Base-by-base conservation (phyloP, 2,797 vertebrate genomes). In the Typhlichthys eigenmanni region DNA sequence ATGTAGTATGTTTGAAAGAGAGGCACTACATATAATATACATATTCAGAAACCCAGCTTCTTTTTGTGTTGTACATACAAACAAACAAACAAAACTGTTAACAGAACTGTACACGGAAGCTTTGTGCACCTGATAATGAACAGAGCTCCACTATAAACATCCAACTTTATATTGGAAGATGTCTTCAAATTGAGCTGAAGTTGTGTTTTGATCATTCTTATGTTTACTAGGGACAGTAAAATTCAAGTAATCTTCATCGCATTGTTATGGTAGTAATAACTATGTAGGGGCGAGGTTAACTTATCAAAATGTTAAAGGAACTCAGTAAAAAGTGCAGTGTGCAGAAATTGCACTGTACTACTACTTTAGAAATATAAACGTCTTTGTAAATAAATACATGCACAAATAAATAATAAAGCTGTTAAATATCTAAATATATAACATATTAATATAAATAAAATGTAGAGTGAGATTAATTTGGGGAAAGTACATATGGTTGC, bases 361-460 rank as follows among this genome's bases (percentile, higher is more conserved):
- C 84, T 75, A 89, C 79, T 82, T 91, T 88, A 92, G 85, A 92
- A 92, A 92, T 91, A 92, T 91, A 92, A 90, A 87, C 76, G 87
- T 88, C 83, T 91, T 91, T 91, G 75, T 91, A 85, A 92, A 93
- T 92, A 92, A 92, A 93, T 91, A 91, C 85, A 89, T 83, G 86
- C 89, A 82, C 72, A 89, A 91, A 91, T 89, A 92, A 94, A 92
- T 90, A 86, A 80, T 79, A 78, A 79, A 81, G 78, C 79, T 85
- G 85, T 90, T 90, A 88, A 88, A 91, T 89, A 88, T 81, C 84
- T 88, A 91, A 87, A 85, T 85, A 86, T 85, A 88, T 88, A 82
- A 87, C 80, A 86, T 88, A 85, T 86, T 74, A 81, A 90, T 87
- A 87, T 65, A 88, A 89, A 80, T 78, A 64, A 85, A 88, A 84